A percentile compares a stretch with the other conserved stretches of the same genome.
Evolutionary conservation across 2,797 vertebrate species (phyloP).

Genomic region (Onychomys torridus): DNA sequence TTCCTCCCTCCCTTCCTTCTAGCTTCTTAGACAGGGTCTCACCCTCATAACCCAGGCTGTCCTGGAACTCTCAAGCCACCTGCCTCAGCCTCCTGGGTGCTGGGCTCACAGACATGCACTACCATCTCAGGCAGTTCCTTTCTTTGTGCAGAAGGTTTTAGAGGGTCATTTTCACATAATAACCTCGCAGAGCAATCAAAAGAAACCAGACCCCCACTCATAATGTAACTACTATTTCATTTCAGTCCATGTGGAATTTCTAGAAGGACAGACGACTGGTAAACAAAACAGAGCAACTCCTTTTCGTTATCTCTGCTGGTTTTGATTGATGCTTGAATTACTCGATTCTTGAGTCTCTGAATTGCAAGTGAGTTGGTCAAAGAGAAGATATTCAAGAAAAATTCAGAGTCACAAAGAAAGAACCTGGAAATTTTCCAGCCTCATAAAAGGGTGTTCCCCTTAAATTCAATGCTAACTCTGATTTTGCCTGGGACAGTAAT

Average conservation of each 20-base stretch:
- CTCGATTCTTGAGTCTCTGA: background rate
- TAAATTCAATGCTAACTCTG: background rate
- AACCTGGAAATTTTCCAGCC: background rate
- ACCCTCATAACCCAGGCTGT: background rate
- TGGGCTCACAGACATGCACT: background rate
- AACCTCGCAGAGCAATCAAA: background rate
- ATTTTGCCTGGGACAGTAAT: background rate
- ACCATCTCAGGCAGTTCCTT: background rate
- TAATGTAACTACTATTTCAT: conserved; percentile 34
- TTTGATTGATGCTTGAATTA: conserved; percentile 47
- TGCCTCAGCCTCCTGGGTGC: background rate
- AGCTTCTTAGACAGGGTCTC: background rate
- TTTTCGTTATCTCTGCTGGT: background rate
- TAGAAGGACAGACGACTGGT: background rate
- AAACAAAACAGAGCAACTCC: background rate
- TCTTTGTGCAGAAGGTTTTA: conserved; percentile 6
- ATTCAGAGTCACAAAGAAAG: background rate
- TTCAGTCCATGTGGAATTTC: conserved; percentile 19
- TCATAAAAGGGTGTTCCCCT: background rate
- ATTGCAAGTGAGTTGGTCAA: background rate
- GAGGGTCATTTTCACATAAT: background rate
- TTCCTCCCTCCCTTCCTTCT: background rate
- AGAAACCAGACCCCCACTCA: conserved; percentile 35
- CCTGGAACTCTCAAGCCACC: background rate
- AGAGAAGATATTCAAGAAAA: background rate